phyloP scores from a whole-genome alignment of 2,888 invertebrate species.

The Philhelius pedissequus region DNA sequence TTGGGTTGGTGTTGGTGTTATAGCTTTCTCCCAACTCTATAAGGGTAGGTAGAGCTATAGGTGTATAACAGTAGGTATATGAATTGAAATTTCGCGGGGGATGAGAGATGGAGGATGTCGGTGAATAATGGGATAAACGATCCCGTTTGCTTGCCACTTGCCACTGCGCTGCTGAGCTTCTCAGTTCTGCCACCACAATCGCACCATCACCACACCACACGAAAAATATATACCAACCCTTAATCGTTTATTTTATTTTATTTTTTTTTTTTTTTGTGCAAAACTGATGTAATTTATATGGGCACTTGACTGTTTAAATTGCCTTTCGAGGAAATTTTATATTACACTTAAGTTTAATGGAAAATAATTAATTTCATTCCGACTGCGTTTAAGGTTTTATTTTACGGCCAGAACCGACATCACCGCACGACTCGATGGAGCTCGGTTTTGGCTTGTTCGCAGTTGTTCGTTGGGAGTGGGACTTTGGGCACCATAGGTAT shows the following conservation, averaged over 20 bases:
- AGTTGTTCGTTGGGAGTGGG: constrained; percentile 32
- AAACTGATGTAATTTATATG: constrained; percentile 79
- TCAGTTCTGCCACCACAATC: constrained; percentile 11
- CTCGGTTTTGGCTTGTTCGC: constrained; percentile 12
- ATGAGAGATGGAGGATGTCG: constrained; percentile 9
- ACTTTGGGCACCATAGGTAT: constrained; percentile 18
- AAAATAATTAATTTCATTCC: constrained; percentile 79
- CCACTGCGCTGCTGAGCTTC: constrained; percentile 68
- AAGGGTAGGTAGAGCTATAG: background rate
- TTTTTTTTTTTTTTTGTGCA: no score
- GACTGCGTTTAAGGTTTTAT: constrained; percentile 72
- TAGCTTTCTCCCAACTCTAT: background rate
- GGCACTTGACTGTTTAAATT: constrained; percentile 80
- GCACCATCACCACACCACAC: background rate
- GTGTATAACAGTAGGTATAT: background rate
- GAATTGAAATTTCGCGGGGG: background rate
- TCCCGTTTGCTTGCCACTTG: constrained; percentile 63
- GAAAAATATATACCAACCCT: constrained; percentile 55
- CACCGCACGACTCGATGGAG: constrained; percentile 48
- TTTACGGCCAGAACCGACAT: constrained; percentile 67
- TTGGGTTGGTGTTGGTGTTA: constrained; percentile 5
- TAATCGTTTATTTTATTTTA: constrained; percentile 67
- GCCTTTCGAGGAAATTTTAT: constrained; percentile 78
- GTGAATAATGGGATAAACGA: constrained; percentile 68
- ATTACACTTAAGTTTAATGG: constrained; percentile 79